A percentile compares a stretch with the other conserved stretches of the same genome.
Conservation (phyloP, 2,888 invertebrate species). For the Chrysopilus asiliformis region DNA sequence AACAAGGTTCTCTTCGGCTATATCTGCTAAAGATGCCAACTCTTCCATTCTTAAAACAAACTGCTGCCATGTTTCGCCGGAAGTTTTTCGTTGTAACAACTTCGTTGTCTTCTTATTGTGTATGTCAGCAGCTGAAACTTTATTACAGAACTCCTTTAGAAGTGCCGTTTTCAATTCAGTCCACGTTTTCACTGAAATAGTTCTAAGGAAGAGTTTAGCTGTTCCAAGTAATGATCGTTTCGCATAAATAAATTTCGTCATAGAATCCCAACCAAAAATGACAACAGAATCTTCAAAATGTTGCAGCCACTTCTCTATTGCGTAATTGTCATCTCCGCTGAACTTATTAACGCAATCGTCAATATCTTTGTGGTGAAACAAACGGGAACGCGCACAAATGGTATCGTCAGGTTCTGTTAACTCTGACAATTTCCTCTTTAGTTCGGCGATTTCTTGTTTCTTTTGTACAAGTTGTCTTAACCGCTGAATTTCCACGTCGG, state of each 20-base stretch:
- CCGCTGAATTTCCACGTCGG: too few species aligned
- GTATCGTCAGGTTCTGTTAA: too few species aligned
- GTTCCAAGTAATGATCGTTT: neutral
- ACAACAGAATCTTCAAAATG: slow-evolving; percentile 1
- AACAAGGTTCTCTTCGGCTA: neutral
- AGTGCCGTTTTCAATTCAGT: neutral
- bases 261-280: slow-evolving; percentile 1
- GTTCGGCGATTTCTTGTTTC: too few species aligned
- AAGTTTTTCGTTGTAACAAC: neutral
- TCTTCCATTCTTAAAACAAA: neutral
- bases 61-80: neutral
- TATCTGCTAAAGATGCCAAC: neutral
- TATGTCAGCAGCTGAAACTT: neutral
- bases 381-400: too few species aligned
- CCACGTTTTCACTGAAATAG: neutral
- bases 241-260: slow-evolving; percentile 1
- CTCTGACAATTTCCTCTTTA: too few species aligned
- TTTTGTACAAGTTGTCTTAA: too few species aligned
- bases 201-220: neutral
- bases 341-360: slow-evolving; percentile 1
- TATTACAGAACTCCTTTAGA: neutral
- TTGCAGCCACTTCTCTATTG: neutral
- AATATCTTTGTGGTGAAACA: too few species aligned
- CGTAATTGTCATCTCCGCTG: slow-evolving; percentile 2
- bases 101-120: neutral